These are phyloP conservation scores for Epizoanthus fatuus DNA, from an alignment of 92 coral and sea anemone species.

Conservation along the genomic window DNA sequence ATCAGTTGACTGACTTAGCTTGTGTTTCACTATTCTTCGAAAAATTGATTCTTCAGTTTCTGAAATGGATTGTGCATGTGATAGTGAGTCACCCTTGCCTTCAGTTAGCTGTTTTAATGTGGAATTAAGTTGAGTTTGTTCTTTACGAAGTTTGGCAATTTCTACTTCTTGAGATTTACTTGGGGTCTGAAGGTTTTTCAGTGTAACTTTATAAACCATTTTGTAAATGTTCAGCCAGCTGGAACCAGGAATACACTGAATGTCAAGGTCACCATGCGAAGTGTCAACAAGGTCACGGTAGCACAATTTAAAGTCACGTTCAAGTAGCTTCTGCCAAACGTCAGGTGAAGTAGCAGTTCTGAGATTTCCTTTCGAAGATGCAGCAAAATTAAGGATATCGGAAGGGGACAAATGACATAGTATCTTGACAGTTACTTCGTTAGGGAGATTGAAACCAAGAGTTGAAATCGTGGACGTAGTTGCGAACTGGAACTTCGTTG, in stretches of 20 bases:
- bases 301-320: background rate
- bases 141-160: background rate
- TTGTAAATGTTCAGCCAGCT: constrained; percentile 2
- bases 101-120: background rate
- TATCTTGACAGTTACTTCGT: background rate
- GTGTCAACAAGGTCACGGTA: background rate
- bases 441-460: background rate
- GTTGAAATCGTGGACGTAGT: background rate
- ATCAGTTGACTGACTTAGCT: background rate
- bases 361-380: background rate
- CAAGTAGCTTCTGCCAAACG: background rate
- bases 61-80: background rate
- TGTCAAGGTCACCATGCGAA: too few species aligned
- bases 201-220: too few species aligned
- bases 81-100: background rate
- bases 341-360: background rate
- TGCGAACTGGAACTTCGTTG: too few species aligned
- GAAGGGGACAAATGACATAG: background rate
- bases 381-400: background rate
- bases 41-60: background rate
- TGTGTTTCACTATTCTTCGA: background rate
- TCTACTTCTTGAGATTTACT: too few species aligned
- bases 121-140: background rate
- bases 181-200: too few species aligned
- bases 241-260: background rate